A percentile compares a stretch with the other conserved stretches of the same genome.
Evolutionary conservation across 2,888 invertebrate genomes (phyloP).

Genomic region (Zeuzera pyrina): DNA sequence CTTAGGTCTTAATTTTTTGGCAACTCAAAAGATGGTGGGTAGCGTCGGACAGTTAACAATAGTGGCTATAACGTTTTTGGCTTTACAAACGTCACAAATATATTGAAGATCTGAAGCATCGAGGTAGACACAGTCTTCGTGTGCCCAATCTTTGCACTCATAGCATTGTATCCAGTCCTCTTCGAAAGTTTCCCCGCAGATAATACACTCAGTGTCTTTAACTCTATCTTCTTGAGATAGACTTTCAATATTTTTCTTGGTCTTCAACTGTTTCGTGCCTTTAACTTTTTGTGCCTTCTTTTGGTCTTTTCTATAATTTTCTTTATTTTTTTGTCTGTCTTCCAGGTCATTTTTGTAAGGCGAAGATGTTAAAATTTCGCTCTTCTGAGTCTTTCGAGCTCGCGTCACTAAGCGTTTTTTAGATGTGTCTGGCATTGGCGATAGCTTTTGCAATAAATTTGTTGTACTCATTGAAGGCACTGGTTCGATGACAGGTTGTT

Average conservation of each 20-base stretch:
- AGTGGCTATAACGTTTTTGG: conserved; percentile 5
- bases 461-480: not conserved
- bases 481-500: not conserved
- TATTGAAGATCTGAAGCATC: conserved; percentile 7
- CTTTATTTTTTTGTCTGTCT: too few relatives aligned
- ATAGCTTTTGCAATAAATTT: conserved; percentile 4
- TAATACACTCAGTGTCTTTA: conserved; percentile 7
- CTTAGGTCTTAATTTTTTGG: too few relatives aligned
- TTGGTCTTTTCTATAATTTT: too few relatives aligned
- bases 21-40: not conserved
- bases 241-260: conserved; percentile 6
- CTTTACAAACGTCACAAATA: conserved; percentile 7
- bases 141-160: conserved; percentile 11
- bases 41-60: not conserved
- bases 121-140: conserved; percentile 7
- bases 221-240: too few relatives aligned
- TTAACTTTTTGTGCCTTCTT: too few relatives aligned
- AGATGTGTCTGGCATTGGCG: conserved; percentile 6
- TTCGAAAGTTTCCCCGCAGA: conserved; percentile 8
- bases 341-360: too few relatives aligned
- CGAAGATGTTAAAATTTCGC: conserved; percentile 7
- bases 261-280: conserved; percentile 4
- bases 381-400: conserved; percentile 4
- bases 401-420: conserved; percentile 4
- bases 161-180: too few relatives aligned